These are phyloP conservation scores for Chlorodrepanis virens DNA, from an alignment of 2,113 vertebrate genomes.

Conservation along the genomic window DNA sequence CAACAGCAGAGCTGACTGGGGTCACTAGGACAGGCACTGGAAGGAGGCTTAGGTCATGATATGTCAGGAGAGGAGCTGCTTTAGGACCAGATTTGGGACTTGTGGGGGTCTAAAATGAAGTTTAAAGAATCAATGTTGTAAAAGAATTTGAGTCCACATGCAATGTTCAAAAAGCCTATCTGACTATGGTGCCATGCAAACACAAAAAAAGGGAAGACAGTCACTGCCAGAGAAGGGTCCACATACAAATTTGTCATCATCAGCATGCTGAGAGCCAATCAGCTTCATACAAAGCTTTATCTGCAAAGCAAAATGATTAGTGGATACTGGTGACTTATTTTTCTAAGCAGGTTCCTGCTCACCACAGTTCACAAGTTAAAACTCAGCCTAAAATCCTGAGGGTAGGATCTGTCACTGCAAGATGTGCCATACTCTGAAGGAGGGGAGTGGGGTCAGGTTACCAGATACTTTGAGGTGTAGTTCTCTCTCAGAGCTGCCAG, in stretches of 20 bases:
- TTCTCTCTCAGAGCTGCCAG: not conserved
- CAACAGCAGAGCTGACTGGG: not conserved
- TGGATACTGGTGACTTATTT: not conserved
- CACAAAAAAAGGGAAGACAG: not conserved
- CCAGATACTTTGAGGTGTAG: not conserved
- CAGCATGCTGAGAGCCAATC: not conserved
- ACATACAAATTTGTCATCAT: not conserved
- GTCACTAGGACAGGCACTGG: not conserved
- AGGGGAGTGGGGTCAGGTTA: not conserved
- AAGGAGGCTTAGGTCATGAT: not conserved
- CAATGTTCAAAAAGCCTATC: not conserved
- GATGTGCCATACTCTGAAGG: not conserved
- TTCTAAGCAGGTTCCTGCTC: not conserved
- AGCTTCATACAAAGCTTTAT: not conserved
- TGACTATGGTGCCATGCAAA: not conserved
- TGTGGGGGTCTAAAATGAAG: not conserved
- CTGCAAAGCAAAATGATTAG: not conserved
- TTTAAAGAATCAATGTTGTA: not conserved
- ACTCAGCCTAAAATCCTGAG: not conserved
- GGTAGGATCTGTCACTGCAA: not conserved
- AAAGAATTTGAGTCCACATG: not conserved
- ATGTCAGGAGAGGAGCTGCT: not conserved
- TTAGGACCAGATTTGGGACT: not conserved
- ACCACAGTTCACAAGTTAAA: not conserved
- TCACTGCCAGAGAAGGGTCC: not conserved